Base-by-base conservation (phyloP, 2,113 vertebrate genomes). In the Pionites leucogaster region DNA sequence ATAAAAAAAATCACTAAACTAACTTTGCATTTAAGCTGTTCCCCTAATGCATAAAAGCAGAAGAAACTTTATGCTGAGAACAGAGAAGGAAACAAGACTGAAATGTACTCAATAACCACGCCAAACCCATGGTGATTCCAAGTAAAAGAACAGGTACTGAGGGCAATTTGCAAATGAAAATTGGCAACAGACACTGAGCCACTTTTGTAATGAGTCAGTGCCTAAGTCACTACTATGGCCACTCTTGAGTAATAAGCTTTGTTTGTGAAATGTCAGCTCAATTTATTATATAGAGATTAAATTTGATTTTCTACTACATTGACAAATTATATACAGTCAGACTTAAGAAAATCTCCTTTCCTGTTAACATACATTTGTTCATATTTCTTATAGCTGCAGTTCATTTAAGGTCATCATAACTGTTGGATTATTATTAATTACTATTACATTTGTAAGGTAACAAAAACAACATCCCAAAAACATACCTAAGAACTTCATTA, bases 261-360 rank as follows among this genome's bases (percentile, higher is more conserved):
- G 82, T 91, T 98, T 97, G 64, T 76, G 49, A 85, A 86, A 94
- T 80, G 77, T 94, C 89, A 91, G 83, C 55, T 93, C 87, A 82
- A 92, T 94, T 95, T 93, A 93, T 97, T 96, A 89, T 24, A 92
- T 14, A 44, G 22, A 93, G 74, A 96, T 96, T 91, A 95, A 59
- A 95, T 90, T 92, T 93, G 63, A 91, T 96, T 97, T 96, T 86
- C 80, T 85, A 86, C 64, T 96, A 90, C 79, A 60, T 37, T 94
- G 96, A 95, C 41, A 96, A 94, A 91, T 92, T 86, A 85, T 83
- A 57, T 53, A 17, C 68, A 96, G 72, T 86, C 17, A 84, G 17
- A 60, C 24, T 70, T 70, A 31, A 37, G 84, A 80, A 71, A 96
- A 71, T 71, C 71, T 75, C 28, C 52, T 72, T 60, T 74, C 14